phyloP scores from a whole-genome alignment of 2,888 invertebrate species.

The Platerodrilus igneus region DNA sequence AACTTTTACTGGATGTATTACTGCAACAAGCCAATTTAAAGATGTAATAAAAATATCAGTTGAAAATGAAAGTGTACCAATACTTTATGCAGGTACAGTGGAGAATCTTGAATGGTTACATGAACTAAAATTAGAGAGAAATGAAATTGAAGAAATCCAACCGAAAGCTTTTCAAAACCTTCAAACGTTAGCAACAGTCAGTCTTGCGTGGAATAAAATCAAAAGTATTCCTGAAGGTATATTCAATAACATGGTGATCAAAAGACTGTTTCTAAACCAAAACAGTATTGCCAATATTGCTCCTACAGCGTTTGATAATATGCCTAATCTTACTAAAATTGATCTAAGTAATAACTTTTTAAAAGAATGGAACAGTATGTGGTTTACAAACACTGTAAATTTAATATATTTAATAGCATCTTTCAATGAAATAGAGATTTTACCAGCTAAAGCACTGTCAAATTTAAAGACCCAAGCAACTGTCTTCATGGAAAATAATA shows the following conservation, averaged over 20 bases:
- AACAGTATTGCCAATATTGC: slow-evolving; percentile 25
- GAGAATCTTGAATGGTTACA: slow-evolving; percentile 23
- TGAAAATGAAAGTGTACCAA: slow-evolving; percentile 9
- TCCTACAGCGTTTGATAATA: slow-evolving; percentile 28
- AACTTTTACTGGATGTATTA: slow-evolving; percentile 12
- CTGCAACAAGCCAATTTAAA: slow-evolving; percentile 8
- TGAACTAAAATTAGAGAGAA: slow-evolving; percentile 7
- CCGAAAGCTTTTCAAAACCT: slow-evolving; percentile 15
- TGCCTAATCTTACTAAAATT: slow-evolving; percentile 34
- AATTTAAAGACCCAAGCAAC: slow-evolving; percentile 31
- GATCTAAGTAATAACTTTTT: slow-evolving; percentile 38
- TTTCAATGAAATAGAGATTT: slow-evolving; percentile 32
- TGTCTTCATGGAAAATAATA: slow-evolving; percentile 30
- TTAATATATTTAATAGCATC: slow-evolving; percentile 34
- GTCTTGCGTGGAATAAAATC: background rate
- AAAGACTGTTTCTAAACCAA: slow-evolving; percentile 21
- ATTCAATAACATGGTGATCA: background rate
- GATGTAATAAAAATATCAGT: slow-evolving; percentile 12
- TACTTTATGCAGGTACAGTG: slow-evolving; percentile 22
- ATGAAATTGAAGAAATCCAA: slow-evolving; percentile 10
- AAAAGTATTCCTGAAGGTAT: slow-evolving; percentile 1
- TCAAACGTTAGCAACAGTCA: background rate
- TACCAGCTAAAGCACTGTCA: slow-evolving; percentile 36
- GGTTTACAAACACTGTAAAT: slow-evolving; percentile 38
- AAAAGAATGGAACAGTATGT: slow-evolving; percentile 34